Conservation (phyloP, 2,113 vertebrate species). For the Elachura formosa region DNA sequence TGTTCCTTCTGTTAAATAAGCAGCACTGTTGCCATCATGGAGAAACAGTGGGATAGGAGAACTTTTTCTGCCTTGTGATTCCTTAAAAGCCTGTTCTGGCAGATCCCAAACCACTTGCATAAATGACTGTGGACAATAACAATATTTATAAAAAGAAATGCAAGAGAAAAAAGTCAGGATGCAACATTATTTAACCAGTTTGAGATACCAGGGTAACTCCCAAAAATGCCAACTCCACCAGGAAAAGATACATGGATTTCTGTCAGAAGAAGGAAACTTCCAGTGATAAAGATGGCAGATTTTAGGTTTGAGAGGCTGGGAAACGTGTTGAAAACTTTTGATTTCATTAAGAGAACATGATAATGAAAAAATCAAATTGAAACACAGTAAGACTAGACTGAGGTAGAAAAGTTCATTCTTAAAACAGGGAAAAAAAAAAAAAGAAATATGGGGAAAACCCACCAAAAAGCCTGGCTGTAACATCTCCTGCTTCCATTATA, state of each 20-base stretch:
- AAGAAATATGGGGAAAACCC: background rate
- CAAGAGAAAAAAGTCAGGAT: background rate
- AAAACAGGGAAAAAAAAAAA: background rate
- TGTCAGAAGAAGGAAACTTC: background rate
- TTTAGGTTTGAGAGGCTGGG: background rate
- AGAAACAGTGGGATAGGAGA: background rate
- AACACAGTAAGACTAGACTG: background rate
- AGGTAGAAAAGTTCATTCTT: background rate
- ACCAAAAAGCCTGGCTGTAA: background rate
- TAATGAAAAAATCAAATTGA: background rate
- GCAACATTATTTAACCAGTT: background rate
- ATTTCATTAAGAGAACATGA: background rate
- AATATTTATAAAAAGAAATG: background rate
- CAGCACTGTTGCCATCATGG: background rate
- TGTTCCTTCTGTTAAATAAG: background rate
- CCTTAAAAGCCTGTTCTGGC: background rate
- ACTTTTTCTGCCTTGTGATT: background rate
- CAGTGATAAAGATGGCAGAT: background rate
- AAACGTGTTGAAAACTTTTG: background rate
- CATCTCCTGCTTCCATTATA: constrained; percentile 19
- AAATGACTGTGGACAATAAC: background rate
- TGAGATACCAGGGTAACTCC: background rate
- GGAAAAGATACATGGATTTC: background rate
- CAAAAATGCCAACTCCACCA: background rate
- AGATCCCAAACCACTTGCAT: background rate